phyloP scores from a whole-genome alignment of 1,140 invertebrate genomes.

The Tetragnatha versicolor region DNA sequence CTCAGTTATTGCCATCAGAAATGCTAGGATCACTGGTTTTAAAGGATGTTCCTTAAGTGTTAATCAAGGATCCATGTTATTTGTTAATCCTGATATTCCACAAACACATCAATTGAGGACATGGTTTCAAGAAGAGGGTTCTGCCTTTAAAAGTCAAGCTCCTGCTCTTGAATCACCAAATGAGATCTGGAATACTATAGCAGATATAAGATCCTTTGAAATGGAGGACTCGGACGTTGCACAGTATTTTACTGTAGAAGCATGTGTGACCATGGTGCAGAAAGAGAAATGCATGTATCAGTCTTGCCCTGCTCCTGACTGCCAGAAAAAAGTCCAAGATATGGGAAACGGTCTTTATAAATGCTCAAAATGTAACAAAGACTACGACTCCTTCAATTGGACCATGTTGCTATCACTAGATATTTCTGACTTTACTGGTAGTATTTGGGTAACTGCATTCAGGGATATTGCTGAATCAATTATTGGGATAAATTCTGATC shows the following conservation, averaged over 20 bases:
- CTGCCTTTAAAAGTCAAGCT: neutral
- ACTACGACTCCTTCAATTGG: slow-evolving; percentile 85
- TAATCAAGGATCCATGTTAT: slow-evolving; percentile 10
- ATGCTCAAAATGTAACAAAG: slow-evolving; percentile 92
- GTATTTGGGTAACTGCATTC: slow-evolving; percentile 89
- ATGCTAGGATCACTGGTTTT: slow-evolving; percentile 76
- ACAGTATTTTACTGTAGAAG: slow-evolving; percentile 79
- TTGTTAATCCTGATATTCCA: slow-evolving; percentile 15
- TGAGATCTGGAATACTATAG: slow-evolving; percentile 71
- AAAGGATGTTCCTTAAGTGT: slow-evolving; percentile 68
- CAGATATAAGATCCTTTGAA: slow-evolving; percentile 73
- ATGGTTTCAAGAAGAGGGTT: slow-evolving; percentile 6
- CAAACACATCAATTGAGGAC: neutral
- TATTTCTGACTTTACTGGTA: slow-evolving; percentile 80
- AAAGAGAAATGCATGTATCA: slow-evolving; percentile 82
- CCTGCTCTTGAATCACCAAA: neutral
- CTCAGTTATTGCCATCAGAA: slow-evolving; percentile 85
- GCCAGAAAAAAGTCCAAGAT: slow-evolving; percentile 93
- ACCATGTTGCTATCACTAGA: slow-evolving; percentile 76
- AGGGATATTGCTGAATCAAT: slow-evolving; percentile 84
- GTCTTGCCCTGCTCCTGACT: slow-evolving; percentile 82
- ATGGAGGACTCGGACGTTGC: slow-evolving; percentile 75
- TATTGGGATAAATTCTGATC: slow-evolving; percentile 75
- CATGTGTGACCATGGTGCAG: slow-evolving; percentile 73
- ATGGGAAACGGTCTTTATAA: slow-evolving; percentile 83